These are phyloP conservation scores for Alouatta palliata DNA, from an alignment of 2,113 vertebrate genomes.

Conservation along the genomic window DNA sequence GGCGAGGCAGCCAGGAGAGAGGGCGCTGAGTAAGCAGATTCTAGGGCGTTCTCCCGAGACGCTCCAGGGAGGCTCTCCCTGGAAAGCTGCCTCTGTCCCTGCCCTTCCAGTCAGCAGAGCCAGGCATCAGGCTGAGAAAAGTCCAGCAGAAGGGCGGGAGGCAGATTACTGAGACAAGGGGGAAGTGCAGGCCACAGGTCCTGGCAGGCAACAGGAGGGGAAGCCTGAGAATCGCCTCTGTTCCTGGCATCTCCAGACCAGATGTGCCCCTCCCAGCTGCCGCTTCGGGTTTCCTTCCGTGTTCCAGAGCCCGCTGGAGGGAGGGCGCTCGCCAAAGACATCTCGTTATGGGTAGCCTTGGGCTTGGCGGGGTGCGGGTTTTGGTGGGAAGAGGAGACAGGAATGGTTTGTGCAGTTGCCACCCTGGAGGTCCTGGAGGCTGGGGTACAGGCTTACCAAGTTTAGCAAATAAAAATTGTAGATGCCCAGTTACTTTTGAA, in stretches of 20 bases:
- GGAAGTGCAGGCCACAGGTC: neutral
- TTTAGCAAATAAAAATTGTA: neutral
- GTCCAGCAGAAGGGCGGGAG: neutral
- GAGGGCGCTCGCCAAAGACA: rapidly evolving
- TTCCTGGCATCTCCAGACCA: neutral
- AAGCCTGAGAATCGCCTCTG: neutral
- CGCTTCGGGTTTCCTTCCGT: neutral
- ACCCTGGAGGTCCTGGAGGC: neutral
- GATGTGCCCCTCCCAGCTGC: neutral
- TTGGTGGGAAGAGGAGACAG: neutral
- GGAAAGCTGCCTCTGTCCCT: rapidly evolving
- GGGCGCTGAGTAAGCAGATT: constrained; percentile 23
- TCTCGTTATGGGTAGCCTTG: neutral
- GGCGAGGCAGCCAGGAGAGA: neutral
- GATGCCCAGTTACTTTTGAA: neutral
- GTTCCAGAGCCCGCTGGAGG: rapidly evolving
- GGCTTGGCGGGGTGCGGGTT: neutral
- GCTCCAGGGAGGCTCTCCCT: neutral
- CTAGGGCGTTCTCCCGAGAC: neutral
- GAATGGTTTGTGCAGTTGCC: too few species aligned
- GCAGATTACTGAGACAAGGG: neutral
- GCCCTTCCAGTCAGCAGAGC: neutral
- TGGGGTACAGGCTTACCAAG: too few species aligned
- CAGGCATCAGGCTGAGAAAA: neutral
- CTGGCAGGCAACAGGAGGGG: neutral